Evolutionary conservation across 92 coral and sea anemone species (phyloP), one percentile per base, ranked within the genome.

Genomic region (Porites divaricata): DNA sequence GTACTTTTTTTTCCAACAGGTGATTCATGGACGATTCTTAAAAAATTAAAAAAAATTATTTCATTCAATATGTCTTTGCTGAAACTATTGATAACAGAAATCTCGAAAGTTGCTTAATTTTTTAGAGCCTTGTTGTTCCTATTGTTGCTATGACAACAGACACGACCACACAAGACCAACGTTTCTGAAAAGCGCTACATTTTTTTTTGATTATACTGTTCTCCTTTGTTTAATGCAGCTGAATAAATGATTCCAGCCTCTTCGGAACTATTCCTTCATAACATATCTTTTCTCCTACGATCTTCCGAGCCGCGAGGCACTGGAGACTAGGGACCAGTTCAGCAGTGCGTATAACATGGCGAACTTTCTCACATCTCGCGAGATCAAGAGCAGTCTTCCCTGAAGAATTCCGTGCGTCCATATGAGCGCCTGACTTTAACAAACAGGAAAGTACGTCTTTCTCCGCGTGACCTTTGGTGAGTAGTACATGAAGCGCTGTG

Each of bases 401-500:
- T 3, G 84, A 72, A 17, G 86, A 23, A 62, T 91, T 93, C 23
- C 92, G 91, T 51, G 94, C 94, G 65, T 93, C 96, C 77, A 93
- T 53, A 41, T 93, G 96, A 23, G 89, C 88, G 5, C 94, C 92
- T 19, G 77, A 71, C 25, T 93, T 89, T 15, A 93, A 69, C 8
- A 93, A 75, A 75, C 90, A 91, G 25, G 68, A 51, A 17, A 93
- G 68, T 52, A 90, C 83, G 77, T 90, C 92, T n/a, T 84, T 74
- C 74, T 93, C 96, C 41, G 96, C 92, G 77, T 93, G 96, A 57
- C 96, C 96, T 82, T 90, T 90, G 49, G 89, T 90, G 77, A 93
- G 86, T 9, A 93, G 78, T 35, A 84, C 79, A 80, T 93, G 96
- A 45, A 93, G 85, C 9, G 94, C 90, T 17, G 94, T 93, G 87